Evolutionary conservation across 2,888 invertebrate genomes (phyloP), one percentile per base, ranked within the genome.

Genomic region (Thymelicus acteon): DNA sequence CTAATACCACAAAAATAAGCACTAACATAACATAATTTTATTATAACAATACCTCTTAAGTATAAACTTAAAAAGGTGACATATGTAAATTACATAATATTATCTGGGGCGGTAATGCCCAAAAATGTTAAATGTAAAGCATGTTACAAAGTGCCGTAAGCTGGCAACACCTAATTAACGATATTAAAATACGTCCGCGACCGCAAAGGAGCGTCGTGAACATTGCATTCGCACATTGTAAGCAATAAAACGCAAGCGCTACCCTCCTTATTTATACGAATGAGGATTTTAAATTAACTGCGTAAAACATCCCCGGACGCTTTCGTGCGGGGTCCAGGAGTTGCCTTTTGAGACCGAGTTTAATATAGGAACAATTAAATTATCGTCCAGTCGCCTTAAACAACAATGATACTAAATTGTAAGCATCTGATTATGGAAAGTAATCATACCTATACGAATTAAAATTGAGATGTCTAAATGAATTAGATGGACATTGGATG

Each of bases 281-380:
- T 90, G 92, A 91, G 92, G 91, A 93, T 93, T 93, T 93, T 92
- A 93, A 93, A 93, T 93, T 93, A 93, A 93, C 92, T 91, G 91
- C 85, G 89, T 93, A 91, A 88, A 91, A 86, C 87, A 83, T 85
- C 90, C 91, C 89, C 84, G 80, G 79, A 80, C 81, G 84, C 85
- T 78, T 79, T 80, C 80, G 80, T 80, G 82, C 76, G 84, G 84
- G 86, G 82, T 75, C 78, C 69, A 72, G 78, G 74, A 74, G 6
- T 72, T 90, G 86, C 78, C 74, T 78, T 31, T 87, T 87, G 69
- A 67, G 7, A 15, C 81, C 71, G 44, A 3, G 40, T 44, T 44
- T 12, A 12, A 12, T 44, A 44, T 44, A 12, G 44, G 44, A 12
- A 12, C 44, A 44, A 44, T 44, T 12, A 40, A 40, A 40, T 10